Conservation (phyloP, 2,888 invertebrate species). For the Phengaris alcon region DNA sequence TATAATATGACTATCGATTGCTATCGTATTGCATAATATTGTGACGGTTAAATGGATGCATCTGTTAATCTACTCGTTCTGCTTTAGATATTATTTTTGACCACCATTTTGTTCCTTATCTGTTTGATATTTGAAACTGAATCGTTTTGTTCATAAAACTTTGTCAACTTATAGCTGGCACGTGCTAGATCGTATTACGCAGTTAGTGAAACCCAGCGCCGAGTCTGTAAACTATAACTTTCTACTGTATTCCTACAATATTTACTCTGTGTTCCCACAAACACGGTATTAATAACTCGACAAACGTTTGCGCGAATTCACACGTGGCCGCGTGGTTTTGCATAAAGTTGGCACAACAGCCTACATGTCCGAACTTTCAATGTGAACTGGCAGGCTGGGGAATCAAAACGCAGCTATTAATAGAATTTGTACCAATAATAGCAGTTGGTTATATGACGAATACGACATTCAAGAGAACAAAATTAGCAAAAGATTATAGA, state of each 20-base stretch:
- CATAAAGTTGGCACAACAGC: not conserved
- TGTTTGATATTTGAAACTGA: not conserved
- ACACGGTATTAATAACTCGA: constrained; percentile 19
- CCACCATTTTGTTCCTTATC: no score
- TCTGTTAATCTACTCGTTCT: no score
- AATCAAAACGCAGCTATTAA: not conserved
- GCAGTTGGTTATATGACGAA: no score
- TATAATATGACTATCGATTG: no score
- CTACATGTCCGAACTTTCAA: not conserved
- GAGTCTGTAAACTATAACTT: not conserved
- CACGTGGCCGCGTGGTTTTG: constrained; percentile 13
- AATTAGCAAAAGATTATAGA: no score
- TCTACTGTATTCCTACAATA: not conserved
- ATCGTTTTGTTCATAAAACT: not conserved
- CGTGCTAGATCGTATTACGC: not conserved
- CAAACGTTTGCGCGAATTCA: constrained; percentile 9
- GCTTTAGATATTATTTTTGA: no score
- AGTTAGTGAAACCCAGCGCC: not conserved
- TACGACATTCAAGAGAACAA: no score
- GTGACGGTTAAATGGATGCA: no score
- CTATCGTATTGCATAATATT: no score
- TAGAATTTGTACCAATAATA: no score
- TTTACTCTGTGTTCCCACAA: not conserved
- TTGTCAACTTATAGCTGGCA: not conserved
- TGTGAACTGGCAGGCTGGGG: not conserved